Conservation (phyloP, 2,888 invertebrate genomes). For the Meganola albula region DNA sequence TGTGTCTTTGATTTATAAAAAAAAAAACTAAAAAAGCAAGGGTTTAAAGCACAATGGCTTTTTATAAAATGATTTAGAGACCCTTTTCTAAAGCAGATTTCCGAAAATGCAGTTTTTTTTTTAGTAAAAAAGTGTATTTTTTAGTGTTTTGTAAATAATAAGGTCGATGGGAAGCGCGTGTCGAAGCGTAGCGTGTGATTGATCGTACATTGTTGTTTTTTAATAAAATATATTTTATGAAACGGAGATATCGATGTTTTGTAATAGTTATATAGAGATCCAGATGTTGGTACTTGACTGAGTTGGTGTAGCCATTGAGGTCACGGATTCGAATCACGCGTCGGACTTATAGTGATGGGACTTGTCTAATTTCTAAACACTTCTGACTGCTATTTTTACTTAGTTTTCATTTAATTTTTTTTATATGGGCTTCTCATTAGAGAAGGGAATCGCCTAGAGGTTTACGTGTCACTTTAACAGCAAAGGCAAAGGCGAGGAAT, state of each 20-base stretch:
- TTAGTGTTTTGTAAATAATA: conserved; percentile 39
- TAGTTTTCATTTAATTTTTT: too few species aligned
- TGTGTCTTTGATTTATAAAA: conserved; percentile 54
- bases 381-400: too few species aligned
- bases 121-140: conserved; percentile 40
- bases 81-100: conserved; percentile 48
- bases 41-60: conserved; percentile 70
- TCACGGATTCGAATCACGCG: too few species aligned
- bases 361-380: too few species aligned
- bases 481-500: too few species aligned
- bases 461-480: too few species aligned
- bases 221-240: conserved; percentile 24
- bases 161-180: conserved; percentile 41
- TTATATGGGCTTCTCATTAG: too few species aligned
- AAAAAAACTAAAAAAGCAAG: conserved; percentile 56
- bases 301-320: too few species aligned
- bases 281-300: too few species aligned
- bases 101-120: conserved; percentile 55
- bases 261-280: too few species aligned
- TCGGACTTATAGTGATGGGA: too few species aligned
- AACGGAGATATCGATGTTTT: neutral
- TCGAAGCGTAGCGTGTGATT: conserved; percentile 49
- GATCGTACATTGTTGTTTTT: conserved; percentile 49
- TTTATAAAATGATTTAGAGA: conserved; percentile 71
- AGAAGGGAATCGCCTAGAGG: too few species aligned